Conservation (phyloP, 2,888 invertebrate species). For the Spodoptera picta region DNA sequence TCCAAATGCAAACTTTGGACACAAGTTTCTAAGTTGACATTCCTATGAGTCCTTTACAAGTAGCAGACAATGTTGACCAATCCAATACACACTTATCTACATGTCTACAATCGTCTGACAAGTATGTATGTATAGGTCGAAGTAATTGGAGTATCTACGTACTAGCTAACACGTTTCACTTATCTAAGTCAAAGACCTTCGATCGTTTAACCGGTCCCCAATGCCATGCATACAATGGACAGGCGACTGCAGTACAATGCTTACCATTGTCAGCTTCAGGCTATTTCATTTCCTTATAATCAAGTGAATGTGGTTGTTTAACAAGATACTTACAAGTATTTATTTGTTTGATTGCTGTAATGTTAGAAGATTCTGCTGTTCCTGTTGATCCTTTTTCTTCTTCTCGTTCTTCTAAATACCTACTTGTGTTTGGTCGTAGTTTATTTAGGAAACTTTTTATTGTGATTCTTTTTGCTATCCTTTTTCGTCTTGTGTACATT, state of each 20-base stretch:
- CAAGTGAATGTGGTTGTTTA: slow-evolving; percentile 31
- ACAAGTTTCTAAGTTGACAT: too few relatives aligned
- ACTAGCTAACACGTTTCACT: slow-evolving; percentile 58
- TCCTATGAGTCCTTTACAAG: neutral
- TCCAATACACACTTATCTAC: slow-evolving; percentile 10
- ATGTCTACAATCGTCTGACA: slow-evolving; percentile 9
- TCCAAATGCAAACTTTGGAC: too few relatives aligned
- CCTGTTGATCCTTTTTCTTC: too few relatives aligned
- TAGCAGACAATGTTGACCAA: slow-evolving; percentile 2
- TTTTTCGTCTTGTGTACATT: too few relatives aligned
- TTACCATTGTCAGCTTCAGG: slow-evolving; percentile 60
- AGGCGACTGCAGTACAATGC: slow-evolving; percentile 59
- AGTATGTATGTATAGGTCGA: slow-evolving; percentile 30
- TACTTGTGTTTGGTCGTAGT: too few relatives aligned
- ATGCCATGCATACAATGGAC: slow-evolving; percentile 76
- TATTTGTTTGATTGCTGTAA: too few relatives aligned
- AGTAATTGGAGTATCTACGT: slow-evolving; percentile 48
- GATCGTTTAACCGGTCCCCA: slow-evolving; percentile 70
- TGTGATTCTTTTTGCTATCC: too few relatives aligned
- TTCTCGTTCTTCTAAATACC: too few relatives aligned
- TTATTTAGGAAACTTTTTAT: too few relatives aligned
- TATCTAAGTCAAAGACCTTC: slow-evolving; percentile 69
- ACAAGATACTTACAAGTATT: slow-evolving; percentile 1
- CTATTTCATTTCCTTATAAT: slow-evolving; percentile 54
- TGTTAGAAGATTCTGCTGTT: too few relatives aligned